phyloP scores from a whole-genome alignment of 1,140 invertebrate genomes.

The Drosophila tani region DNA sequence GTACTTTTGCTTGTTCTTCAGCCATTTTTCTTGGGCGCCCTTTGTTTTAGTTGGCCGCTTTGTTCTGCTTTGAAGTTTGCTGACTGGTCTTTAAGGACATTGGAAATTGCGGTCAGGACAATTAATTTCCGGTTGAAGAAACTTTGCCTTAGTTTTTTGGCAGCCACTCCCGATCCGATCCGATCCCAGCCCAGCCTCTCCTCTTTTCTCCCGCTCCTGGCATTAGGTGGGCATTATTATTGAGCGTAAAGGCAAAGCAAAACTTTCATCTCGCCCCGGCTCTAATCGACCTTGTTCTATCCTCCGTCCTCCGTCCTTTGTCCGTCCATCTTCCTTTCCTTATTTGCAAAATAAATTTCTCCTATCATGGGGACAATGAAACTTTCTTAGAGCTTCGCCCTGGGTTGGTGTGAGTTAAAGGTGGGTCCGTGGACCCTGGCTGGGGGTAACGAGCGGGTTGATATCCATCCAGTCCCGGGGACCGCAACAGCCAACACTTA shows the following conservation, averaged over 20 bases:
- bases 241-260: constrained; percentile 54
- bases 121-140: constrained; percentile 81
- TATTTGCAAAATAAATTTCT: constrained; percentile 37
- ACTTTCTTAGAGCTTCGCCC: constrained; percentile 18
- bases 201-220: background rate
- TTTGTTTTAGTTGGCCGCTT: constrained; percentile 73
- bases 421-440: background rate
- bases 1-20: constrained; percentile 68
- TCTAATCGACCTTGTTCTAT: constrained; percentile 62
- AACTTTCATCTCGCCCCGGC: constrained; percentile 26
- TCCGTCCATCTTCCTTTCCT: background rate
- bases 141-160: constrained; percentile 76
- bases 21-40: constrained; percentile 58
- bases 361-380: constrained; percentile 37
- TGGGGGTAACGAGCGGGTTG: constrained; percentile 2
- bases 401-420: constrained; percentile 12
- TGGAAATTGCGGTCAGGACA: constrained; percentile 81
- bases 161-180: constrained; percentile 49
- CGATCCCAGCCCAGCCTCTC: background rate
- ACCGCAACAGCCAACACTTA: constrained; percentile 18
- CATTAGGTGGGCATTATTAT: constrained; percentile 51
- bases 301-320: background rate
- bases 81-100: constrained; percentile 80
- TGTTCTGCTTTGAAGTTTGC: constrained; percentile 79
- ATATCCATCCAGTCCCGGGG: background rate